Percentiles rank a stretch among this genome's conserved stretches.
Conservation (phyloP, 2,888 invertebrate species). For the Lymantria dispar region DNA sequence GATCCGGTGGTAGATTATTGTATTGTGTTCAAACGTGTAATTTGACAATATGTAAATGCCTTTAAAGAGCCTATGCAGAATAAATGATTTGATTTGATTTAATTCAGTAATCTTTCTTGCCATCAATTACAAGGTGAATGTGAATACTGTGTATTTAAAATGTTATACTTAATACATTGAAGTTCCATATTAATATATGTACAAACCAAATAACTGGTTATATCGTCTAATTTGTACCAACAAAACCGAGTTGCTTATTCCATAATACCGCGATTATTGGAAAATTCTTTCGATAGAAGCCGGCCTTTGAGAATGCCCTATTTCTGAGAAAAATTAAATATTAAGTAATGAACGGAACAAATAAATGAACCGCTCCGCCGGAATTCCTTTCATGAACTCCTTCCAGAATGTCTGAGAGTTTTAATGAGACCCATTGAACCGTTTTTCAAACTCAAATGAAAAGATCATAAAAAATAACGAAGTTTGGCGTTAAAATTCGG, state of each 20-base stretch:
- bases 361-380: slow-evolving; percentile 56
- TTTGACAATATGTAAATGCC: no score
- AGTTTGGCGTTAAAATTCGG: slow-evolving; percentile 36
- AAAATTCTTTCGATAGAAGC: slow-evolving; percentile 54
- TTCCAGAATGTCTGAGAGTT: slow-evolving; percentile 61
- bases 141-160: no score
- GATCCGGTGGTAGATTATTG: no score
- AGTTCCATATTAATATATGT: no score
- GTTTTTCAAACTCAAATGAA: slow-evolving; percentile 71
- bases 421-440: slow-evolving; percentile 69
- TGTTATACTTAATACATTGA: no score
- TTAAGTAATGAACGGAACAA: slow-evolving; percentile 65
- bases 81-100: no score
- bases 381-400: slow-evolving; percentile 56
- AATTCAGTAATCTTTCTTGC: no score
- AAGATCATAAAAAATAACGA: slow-evolving; percentile 66
- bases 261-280: slow-evolving; percentile 64
- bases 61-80: no score
- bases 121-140: no score
- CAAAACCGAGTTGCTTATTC: slow-evolving; percentile 58
- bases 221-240: slow-evolving; percentile 56
- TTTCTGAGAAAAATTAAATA: slow-evolving; percentile 49
- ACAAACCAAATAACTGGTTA: slow-evolving; percentile 42
- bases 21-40: no score
- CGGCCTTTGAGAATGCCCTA: slow-evolving; percentile 39